Evolutionary conservation across 2,888 invertebrate species (phyloP).

Genomic region (Achlya flavicornis): DNA sequence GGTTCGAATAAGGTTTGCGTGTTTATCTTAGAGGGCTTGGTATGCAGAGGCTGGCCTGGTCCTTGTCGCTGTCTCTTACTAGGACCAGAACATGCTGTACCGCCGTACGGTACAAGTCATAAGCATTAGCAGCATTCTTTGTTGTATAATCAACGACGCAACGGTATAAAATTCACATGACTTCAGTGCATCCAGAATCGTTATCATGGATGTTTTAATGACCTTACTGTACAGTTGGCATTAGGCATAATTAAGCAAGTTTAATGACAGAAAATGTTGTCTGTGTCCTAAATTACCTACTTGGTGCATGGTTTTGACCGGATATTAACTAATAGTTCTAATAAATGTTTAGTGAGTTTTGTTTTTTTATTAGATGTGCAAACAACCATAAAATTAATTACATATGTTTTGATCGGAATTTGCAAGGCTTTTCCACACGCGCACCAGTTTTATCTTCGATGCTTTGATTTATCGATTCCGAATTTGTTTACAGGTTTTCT

Average conservation of each 20-base stretch:
- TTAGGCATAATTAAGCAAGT: neutral
- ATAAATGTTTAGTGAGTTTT: neutral
- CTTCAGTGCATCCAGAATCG: neutral
- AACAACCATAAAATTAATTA: too few species aligned
- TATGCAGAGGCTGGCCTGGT: slow-evolving; percentile 30
- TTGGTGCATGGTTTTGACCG: too few species aligned
- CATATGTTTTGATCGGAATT: too few species aligned
- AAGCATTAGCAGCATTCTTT: slow-evolving; percentile 24
- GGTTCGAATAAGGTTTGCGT: slow-evolving; percentile 30
- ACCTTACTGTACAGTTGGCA: neutral
- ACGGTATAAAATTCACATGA: neutral
- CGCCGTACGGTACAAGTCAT: slow-evolving; percentile 19
- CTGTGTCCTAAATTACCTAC: neutral
- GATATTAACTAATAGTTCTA: neutral
- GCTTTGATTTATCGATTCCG: too few species aligned
- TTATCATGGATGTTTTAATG: neutral
- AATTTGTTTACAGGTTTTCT: too few species aligned
- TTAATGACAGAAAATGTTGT: neutral
- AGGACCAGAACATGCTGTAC: slow-evolving; percentile 27
- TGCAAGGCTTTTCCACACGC: too few species aligned
- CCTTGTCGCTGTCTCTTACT: slow-evolving; percentile 34
- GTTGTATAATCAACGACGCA: neutral
- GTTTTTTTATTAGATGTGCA: neutral
- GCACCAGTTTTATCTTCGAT: too few species aligned
- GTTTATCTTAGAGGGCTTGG: slow-evolving; percentile 43